phyloP scores from a whole-genome alignment of 2,888 invertebrate species.

The Watsonalla binaria region DNA sequence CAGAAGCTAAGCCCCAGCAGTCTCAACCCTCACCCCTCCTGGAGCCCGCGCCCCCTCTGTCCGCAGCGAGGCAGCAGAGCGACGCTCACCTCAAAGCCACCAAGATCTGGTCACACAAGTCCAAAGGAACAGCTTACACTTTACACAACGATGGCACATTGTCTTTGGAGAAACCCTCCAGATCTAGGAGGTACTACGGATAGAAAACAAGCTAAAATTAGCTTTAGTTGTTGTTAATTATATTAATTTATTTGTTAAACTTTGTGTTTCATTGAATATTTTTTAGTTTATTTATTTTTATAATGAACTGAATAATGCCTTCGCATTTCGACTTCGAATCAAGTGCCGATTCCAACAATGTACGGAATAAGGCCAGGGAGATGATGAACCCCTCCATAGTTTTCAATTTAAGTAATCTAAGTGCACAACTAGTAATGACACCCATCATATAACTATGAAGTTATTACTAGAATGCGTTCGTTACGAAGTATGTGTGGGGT shows the following conservation, averaged over 20 bases:
- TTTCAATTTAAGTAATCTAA: too few species aligned
- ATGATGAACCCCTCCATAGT: too few species aligned
- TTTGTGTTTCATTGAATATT: too few species aligned
- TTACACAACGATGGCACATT: slow-evolving; percentile 64
- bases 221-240: not conserved
- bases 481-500: too few species aligned
- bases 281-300: too few species aligned
- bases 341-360: too few species aligned
- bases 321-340: too few species aligned
- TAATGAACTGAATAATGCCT: too few species aligned
- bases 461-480: too few species aligned
- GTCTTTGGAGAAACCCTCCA: slow-evolving; percentile 38
- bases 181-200: not conserved
- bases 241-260: not conserved
- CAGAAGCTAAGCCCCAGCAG: slow-evolving; percentile 20
- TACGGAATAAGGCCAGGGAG: too few species aligned
- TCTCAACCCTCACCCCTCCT: slow-evolving; percentile 26
- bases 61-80: slow-evolving; percentile 51
- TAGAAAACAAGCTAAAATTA: not conserved
- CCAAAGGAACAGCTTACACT: slow-evolving; percentile 63
- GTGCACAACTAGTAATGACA: too few species aligned
- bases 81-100: slow-evolving; percentile 67
- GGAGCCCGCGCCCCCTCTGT: slow-evolving; percentile 50
- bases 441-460: too few species aligned
- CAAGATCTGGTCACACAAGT: slow-evolving; percentile 66